A percentile compares a stretch with the other conserved stretches of the same genome.
These are phyloP conservation scores for Scomber colias DNA, from an alignment of 2,113 vertebrate species.

Conservation along the genomic window DNA sequence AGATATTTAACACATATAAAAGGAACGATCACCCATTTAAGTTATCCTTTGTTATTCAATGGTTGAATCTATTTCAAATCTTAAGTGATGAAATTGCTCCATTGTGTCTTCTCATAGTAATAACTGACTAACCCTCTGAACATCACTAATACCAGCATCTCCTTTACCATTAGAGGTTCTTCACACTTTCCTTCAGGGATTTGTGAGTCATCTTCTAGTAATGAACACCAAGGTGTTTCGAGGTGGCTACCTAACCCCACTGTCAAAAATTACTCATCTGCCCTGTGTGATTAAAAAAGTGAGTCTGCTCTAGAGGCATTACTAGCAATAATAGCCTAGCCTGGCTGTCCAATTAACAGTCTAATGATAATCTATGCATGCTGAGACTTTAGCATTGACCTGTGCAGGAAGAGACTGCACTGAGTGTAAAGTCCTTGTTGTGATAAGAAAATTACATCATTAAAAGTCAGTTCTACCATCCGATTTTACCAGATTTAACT, in stretches of 20 bases:
- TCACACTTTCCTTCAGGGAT: conserved; percentile 19
- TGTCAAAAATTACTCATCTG: conserved; percentile 39
- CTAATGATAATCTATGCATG: conserved; percentile 48
- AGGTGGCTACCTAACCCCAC: conserved; percentile 19
- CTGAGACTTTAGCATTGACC: conserved; percentile 15
- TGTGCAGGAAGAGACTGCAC: not conserved
- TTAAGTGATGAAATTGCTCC: not conserved
- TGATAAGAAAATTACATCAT: conserved; percentile 41
- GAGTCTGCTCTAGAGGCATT: conserved; percentile 15
- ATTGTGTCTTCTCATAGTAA: conserved; percentile 12
- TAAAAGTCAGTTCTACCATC: conserved; percentile 6
- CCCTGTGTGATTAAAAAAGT: conserved; percentile 47
- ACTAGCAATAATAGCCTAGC: conserved; percentile 35
- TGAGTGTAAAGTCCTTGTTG: conserved; percentile 32
- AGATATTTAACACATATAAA: not conserved
- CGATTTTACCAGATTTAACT: conserved; percentile 28
- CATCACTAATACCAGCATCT: not conserved
- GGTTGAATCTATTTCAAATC: conserved; percentile 13
- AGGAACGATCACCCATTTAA: not conserved
- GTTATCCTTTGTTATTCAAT: not conserved
- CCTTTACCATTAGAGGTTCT: conserved; percentile 11
- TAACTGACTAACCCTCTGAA: conserved; percentile 2
- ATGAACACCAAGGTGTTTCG: conserved; percentile 28
- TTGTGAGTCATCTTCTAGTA: conserved; percentile 35
- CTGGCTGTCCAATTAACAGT: conserved; percentile 50